Evolutionary conservation across 2,888 invertebrate genomes (phyloP).

Genomic region (Autographa gamma): DNA sequence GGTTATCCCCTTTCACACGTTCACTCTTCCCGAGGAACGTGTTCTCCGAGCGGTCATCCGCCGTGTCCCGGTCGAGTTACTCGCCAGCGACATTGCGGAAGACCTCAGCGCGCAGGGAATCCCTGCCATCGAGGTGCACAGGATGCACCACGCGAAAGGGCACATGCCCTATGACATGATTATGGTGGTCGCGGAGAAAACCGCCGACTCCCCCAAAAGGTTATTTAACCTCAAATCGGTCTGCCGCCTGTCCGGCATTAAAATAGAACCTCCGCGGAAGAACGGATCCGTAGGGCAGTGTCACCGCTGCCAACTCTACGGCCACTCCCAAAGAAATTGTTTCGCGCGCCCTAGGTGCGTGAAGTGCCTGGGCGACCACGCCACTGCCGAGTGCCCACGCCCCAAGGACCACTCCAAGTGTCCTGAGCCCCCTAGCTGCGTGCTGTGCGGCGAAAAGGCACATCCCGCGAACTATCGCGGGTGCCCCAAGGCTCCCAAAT

Average conservation of each 20-base stretch:
- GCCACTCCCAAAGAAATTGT: too few species aligned
- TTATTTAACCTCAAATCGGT: not conserved
- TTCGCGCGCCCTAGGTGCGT: too few species aligned
- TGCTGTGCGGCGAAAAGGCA: too few species aligned
- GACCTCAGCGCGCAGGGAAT: not conserved
- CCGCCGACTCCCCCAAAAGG: not conserved
- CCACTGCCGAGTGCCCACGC: too few species aligned
- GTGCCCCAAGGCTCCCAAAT: too few species aligned
- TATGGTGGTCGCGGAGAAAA: not conserved
- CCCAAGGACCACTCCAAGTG: too few species aligned
- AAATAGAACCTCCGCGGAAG: not conserved
- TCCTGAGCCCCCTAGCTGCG: too few species aligned
- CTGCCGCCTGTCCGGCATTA: not conserved
- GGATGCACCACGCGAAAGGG: not conserved
- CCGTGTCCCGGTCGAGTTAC: not conserved
- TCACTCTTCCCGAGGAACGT: not conserved
- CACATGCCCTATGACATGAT: not conserved
- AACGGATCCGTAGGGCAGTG: not conserved
- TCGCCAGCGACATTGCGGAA: accelerated
- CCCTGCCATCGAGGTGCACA: not conserved
- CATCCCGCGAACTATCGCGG: too few species aligned
- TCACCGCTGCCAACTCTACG: not conserved
- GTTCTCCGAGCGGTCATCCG: not conserved
- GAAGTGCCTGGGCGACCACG: too few species aligned
- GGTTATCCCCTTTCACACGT: not conserved